These are phyloP conservation scores for Dendronephthya gigantea DNA, from an alignment of 64 coral and sea anemone genomes.

Conservation along the genomic window DNA sequence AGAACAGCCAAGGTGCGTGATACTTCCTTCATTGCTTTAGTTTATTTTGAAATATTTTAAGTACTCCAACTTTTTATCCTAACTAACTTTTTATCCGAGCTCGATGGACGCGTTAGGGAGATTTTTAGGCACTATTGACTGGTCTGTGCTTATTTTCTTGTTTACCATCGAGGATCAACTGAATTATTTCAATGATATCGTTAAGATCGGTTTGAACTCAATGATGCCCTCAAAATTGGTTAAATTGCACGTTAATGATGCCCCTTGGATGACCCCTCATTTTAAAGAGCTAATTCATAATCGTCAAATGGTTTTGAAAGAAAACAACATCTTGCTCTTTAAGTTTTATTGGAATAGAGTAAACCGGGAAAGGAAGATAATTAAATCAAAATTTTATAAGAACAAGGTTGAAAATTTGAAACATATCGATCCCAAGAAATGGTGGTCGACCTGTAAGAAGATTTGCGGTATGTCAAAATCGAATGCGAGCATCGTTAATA, in stretches of 20 bases:
- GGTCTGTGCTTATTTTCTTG: background rate
- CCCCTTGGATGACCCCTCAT: background rate
- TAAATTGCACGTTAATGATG: background rate
- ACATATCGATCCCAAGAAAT: background rate
- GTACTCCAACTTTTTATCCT: no score
- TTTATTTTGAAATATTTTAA: no score
- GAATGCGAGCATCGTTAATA: background rate
- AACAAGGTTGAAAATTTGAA: background rate
- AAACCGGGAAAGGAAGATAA: conserved; percentile 15
- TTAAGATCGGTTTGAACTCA: conserved; percentile 10
- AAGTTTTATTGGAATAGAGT: conserved; percentile 18
- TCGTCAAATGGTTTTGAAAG: background rate
- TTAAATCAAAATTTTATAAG: background rate
- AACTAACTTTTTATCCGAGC: no score
- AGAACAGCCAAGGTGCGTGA: no score
- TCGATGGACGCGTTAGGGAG: conserved; percentile 11
- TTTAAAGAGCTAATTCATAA: background rate
- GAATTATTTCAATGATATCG: background rate
- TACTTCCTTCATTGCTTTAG: no score
- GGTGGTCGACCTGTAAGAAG: conserved; percentile 4
- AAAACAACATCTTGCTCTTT: conserved; percentile 9
- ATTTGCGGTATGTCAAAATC: conserved; percentile 1
- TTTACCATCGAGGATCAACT: background rate
- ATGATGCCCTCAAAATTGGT: conserved; percentile 13
- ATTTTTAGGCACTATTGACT: conserved; percentile 24